phyloP scores from a whole-genome alignment of 2,888 invertebrate genomes.

The Epinotia ramella region DNA sequence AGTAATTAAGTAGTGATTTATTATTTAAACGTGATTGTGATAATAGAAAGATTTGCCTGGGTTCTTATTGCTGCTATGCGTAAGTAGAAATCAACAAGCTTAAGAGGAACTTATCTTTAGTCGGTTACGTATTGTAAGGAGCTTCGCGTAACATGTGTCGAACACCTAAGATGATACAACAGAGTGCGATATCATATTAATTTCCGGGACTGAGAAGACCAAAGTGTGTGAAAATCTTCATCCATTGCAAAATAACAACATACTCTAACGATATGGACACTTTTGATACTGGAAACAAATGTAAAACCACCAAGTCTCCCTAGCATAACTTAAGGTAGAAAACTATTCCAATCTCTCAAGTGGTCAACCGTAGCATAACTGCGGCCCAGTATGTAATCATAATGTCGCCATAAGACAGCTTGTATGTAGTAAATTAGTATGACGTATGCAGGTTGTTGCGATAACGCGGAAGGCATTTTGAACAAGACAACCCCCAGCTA shows the following conservation, averaged over 20 bases:
- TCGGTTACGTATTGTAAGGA: background rate
- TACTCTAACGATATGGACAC: background rate
- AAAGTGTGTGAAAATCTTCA: background rate
- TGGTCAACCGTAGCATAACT: slow-evolving; percentile 16
- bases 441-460: slow-evolving; percentile 40
- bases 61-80: slow-evolving; percentile 11
- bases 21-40: slow-evolving; percentile 34
- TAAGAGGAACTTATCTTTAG: slow-evolving; percentile 11
- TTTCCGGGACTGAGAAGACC: too few species aligned
- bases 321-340: background rate
- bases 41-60: slow-evolving; percentile 27
- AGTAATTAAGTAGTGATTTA: slow-evolving; percentile 35
- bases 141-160: background rate
- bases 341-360: slow-evolving; percentile 10
- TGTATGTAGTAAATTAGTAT: slow-evolving; percentile 43
- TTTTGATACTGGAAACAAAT: background rate
- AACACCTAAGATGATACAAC: too few species aligned
- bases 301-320: background rate
- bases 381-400: slow-evolving; percentile 31
- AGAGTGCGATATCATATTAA: too few species aligned
- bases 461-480: slow-evolving; percentile 47
- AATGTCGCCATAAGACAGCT: slow-evolving; percentile 18
- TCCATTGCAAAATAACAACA: background rate
- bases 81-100: slow-evolving; percentile 18
- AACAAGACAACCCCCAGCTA: slow-evolving; percentile 44